These are phyloP conservation scores for Ligdia adustata DNA, from an alignment of 2,888 invertebrate genomes.

Conservation along the genomic window DNA sequence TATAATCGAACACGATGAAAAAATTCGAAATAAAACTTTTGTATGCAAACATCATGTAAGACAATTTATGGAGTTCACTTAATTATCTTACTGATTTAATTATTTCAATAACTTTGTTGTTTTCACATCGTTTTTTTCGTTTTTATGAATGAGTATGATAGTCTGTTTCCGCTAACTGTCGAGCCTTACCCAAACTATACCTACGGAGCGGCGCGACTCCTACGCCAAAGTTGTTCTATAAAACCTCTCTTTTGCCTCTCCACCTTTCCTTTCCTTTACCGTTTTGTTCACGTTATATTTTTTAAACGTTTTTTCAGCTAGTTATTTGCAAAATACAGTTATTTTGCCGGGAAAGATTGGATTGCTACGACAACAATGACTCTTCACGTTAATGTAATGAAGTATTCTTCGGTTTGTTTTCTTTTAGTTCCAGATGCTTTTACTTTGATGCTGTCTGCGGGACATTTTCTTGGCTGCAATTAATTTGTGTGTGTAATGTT, in stretches of 20 bases:
- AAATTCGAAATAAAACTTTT: too few relatives aligned
- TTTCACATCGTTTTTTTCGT: too few relatives aligned
- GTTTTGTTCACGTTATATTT: conserved; percentile 57
- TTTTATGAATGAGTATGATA: not conserved
- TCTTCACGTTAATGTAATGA: conserved; percentile 35
- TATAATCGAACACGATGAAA: too few relatives aligned
- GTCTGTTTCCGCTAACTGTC: conserved; percentile 40
- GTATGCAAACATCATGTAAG: too few relatives aligned
- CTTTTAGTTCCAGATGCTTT: not conserved
- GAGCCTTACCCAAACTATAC: conserved; percentile 48
- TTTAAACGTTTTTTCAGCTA: conserved; percentile 45
- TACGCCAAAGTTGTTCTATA: conserved; percentile 73
- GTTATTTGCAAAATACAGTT: conserved; percentile 50
- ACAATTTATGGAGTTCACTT: too few relatives aligned
- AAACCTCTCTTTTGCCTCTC: conserved; percentile 76
- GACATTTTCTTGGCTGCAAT: not conserved
- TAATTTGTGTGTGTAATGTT: not conserved
- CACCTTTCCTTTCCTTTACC: conserved; percentile 77
- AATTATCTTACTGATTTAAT: too few relatives aligned
- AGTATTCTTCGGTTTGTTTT: conserved; percentile 15
- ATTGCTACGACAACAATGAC: conserved; percentile 36
- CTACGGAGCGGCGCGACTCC: conserved; percentile 65
- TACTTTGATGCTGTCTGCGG: not conserved
- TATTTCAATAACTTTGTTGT: too few relatives aligned
- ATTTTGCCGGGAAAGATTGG: conserved; percentile 35